phyloP scores from a whole-genome alignment of 2,797 vertebrate species.

The Chelon auratus region DNA sequence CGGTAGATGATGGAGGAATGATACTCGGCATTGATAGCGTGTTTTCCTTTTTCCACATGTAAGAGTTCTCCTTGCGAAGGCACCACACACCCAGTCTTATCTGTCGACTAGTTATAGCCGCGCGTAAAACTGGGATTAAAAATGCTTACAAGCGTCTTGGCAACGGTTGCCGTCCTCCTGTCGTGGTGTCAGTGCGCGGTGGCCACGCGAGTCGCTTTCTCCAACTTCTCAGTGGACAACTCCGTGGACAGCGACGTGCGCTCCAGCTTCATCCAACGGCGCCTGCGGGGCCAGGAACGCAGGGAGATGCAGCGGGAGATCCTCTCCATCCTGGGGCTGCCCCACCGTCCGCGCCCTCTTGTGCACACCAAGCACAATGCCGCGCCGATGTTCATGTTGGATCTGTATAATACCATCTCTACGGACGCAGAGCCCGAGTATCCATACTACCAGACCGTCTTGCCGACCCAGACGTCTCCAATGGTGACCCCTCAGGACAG shows the following conservation, averaged over 20 bases:
- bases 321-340: constrained; percentile 96
- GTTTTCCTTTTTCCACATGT: neutral
- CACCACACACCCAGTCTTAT: neutral
- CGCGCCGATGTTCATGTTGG: constrained; percentile 98
- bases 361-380: constrained; percentile 91
- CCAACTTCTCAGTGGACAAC: constrained; percentile 90
- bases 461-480: constrained; percentile 87
- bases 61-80: neutral
- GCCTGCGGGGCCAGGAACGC: constrained; percentile 94
- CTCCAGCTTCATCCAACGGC: constrained; percentile 94
- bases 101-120: constrained; percentile 1
- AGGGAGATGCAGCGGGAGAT: constrained; percentile 98
- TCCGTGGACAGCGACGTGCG: constrained; percentile 90
- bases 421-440: constrained; percentile 83
- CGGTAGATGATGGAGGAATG: constrained; percentile 2
- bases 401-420: constrained; percentile 94
- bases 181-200: constrained; percentile 80
- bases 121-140: constrained; percentile 49
- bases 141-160: constrained; percentile 47
- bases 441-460: constrained; percentile 87
- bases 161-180: constrained; percentile 30
- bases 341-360: constrained; percentile 93
- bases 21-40: neutral
- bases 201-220: constrained; percentile 83
- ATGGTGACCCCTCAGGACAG: constrained; percentile 90